A percentile compares a stretch with the other conserved stretches of the same genome.
These are phyloP conservation scores for Catamblyrhynchus diadema DNA, from an alignment of 2,797 vertebrate species.

Conservation along the genomic window DNA sequence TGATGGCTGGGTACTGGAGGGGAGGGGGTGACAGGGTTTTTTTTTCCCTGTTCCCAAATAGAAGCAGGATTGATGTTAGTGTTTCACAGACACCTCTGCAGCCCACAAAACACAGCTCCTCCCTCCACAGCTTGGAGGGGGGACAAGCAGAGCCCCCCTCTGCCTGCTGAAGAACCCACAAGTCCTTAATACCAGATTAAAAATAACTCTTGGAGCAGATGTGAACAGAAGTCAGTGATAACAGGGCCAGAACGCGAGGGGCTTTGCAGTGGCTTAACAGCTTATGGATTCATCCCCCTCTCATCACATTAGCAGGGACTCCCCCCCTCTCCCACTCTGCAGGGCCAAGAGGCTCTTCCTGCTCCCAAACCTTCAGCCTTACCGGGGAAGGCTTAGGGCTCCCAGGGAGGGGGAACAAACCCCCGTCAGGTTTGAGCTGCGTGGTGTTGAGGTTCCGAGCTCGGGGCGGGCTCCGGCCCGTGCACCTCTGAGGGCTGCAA, in stretches of 20 bases:
- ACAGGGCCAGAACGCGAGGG: neutral
- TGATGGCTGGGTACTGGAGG: neutral
- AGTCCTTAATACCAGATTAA: slow-evolving; percentile 19
- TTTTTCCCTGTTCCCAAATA: neutral
- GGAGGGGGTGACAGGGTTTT: accelerated
- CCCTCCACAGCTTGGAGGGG: neutral
- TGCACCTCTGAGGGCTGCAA: neutral
- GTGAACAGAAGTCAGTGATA: neutral
- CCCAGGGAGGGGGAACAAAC: neutral
- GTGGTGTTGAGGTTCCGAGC: neutral
- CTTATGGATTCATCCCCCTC: neutral
- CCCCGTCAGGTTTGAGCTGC: neutral
- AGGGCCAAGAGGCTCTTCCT: neutral
- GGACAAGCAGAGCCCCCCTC: neutral
- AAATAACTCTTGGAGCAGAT: slow-evolving; percentile 48
- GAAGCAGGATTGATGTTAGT: neutral
- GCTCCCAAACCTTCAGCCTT: neutral
- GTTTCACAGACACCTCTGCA: neutral
- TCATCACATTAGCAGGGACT: neutral
- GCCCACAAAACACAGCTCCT: neutral
- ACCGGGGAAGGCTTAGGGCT: neutral
- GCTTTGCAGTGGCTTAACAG: slow-evolving; percentile 39
- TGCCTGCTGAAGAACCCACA: neutral
- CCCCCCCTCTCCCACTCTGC: neutral
- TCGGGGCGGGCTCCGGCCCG: neutral